These are phyloP conservation scores for Geococcyx californianus DNA, from an alignment of 2,113 vertebrate species.

Conservation along the genomic window DNA sequence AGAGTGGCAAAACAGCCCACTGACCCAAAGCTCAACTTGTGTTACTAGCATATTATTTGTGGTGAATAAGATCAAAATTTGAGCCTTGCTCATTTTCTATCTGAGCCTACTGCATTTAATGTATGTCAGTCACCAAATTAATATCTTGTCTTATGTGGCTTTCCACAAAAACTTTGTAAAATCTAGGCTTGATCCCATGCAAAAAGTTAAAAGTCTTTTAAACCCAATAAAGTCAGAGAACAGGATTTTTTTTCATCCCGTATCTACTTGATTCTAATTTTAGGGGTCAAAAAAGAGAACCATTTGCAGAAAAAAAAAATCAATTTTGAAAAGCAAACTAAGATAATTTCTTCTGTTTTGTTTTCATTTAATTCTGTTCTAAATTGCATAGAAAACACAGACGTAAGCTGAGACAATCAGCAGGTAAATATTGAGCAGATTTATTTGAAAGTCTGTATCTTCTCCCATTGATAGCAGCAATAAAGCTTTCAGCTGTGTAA, in stretches of 20 bases:
- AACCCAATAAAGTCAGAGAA: not conserved
- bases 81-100: not conserved
- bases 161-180: not conserved
- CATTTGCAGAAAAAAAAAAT: not conserved
- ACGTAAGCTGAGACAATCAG: not conserved
- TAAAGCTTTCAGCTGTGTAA: constrained; percentile 74
- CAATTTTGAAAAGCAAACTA: not conserved
- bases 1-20: not conserved
- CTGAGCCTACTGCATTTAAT: not conserved
- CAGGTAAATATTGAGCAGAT: constrained; percentile 38
- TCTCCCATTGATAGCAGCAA: constrained; percentile 38
- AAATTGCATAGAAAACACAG: not conserved
- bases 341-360: not conserved
- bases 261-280: not conserved
- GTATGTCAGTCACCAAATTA: not conserved
- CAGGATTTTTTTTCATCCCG: not conserved
- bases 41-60: not conserved
- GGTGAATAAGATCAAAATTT: not conserved
- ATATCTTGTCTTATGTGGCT: not conserved
- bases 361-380: not conserved
- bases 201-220: not conserved
- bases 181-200: not conserved
- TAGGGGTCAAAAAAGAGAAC: fast-evolving
- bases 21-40: not conserved
- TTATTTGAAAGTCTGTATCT: constrained; percentile 66